phyloP scores from a whole-genome alignment of 1,140 invertebrate genomes.

The Papilio helenus region DNA sequence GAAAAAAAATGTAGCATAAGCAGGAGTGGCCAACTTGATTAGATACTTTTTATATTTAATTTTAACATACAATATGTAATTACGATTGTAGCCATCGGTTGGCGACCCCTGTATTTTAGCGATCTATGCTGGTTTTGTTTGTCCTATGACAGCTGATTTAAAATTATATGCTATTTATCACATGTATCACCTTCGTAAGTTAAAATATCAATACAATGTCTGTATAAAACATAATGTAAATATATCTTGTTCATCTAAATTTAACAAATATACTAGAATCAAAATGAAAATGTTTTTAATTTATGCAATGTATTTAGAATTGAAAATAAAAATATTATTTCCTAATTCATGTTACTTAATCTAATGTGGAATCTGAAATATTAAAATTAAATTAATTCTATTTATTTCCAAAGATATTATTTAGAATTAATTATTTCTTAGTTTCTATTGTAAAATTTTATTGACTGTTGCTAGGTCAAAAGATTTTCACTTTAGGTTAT shows the following conservation, averaged over 20 bases:
- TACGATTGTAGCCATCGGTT: too few species aligned
- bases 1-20: too few species aligned
- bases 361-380: not conserved
- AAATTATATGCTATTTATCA: not conserved
- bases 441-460: not conserved
- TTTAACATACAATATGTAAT: too few species aligned
- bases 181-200: slow-evolving; percentile 10
- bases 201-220: not conserved
- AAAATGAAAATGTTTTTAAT: slow-evolving; percentile 3
- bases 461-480: not conserved
- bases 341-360: not conserved
- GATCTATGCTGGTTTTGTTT: not conserved
- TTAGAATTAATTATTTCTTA: not conserved
- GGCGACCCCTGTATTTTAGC: too few species aligned
- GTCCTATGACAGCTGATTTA: not conserved
- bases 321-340: slow-evolving; percentile 1
- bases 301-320: not conserved
- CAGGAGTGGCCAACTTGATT: too few species aligned
- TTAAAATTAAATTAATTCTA: not conserved
- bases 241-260: not conserved
- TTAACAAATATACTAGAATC: slow-evolving; percentile 6
- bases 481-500: not conserved
- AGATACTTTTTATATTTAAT: too few species aligned
- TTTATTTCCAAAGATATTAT: not conserved
- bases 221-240: slow-evolving; percentile 12